phyloP scores from a whole-genome alignment of 92 coral and sea anemone species.

The Actinostola sp. region DNA sequence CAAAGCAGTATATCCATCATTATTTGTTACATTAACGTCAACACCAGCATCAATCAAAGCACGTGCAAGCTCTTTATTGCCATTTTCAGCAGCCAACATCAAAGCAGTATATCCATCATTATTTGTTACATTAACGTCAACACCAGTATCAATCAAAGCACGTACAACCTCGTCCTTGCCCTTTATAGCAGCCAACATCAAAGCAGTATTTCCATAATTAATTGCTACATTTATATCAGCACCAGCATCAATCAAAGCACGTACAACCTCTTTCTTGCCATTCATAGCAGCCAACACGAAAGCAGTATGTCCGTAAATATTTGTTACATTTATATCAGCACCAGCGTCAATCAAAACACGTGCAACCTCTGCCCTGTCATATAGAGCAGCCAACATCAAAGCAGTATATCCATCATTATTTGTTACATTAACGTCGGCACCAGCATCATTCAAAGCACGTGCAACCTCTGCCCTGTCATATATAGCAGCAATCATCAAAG shows the following conservation, averaged over 20 bases:
- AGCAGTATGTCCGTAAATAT: constrained; percentile 16
- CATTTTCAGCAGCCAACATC: too few species aligned
- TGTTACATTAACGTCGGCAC: constrained; percentile 2
- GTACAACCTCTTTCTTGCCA: background rate
- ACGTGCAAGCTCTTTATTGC: too few species aligned
- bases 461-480: background rate
- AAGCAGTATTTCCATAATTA: constrained; percentile 9
- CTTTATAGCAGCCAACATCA: background rate
- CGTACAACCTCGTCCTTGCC: too few species aligned
- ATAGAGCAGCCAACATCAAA: background rate
- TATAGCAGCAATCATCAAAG: background rate
- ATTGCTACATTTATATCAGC: too few species aligned
- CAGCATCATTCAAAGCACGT: background rate
- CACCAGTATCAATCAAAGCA: too few species aligned
- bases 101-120: too few species aligned
- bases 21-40: background rate
- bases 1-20: background rate
- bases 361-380: background rate
- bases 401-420: constrained; percentile 19
- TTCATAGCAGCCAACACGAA: background rate
- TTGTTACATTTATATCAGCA: constrained; percentile 11
- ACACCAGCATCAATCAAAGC: background rate
- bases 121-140: too few species aligned
- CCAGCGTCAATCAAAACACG: background rate
- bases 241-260: too few species aligned